Evolutionary conservation across 23 tunicate species (phyloP).

Genomic region (Trididemnum miniatum): DNA sequence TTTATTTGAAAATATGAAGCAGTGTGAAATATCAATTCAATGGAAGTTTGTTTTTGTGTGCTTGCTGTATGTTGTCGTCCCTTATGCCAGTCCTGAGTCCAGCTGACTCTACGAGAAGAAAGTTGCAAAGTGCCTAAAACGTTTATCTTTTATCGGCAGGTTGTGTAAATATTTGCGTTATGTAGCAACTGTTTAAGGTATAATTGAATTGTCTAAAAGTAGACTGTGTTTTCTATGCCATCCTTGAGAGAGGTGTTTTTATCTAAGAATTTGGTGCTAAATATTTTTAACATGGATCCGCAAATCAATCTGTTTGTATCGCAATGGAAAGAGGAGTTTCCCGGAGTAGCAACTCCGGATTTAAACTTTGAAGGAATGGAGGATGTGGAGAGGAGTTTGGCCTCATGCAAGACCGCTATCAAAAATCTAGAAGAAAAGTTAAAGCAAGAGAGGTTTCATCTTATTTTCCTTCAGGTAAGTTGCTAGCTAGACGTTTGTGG

Average conservation of each 20-base stretch:
- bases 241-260: background rate
- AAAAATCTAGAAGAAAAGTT: conserved; percentile 70
- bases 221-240: conserved; percentile 1
- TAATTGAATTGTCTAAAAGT: no score
- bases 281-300: conserved; percentile 7
- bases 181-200: no score
- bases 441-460: conserved; percentile 67
- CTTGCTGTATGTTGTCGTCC: no score
- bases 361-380: conserved; percentile 36
- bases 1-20: no score
- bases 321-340: conserved; percentile 76
- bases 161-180: no score
- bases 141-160: no score
- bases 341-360: conserved; percentile 64
- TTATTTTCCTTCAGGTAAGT: conserved; percentile 82
- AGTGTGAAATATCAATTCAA: no score
- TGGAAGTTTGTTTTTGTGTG: no score
- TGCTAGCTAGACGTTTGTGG: no score
- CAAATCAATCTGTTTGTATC: conserved; percentile 31
- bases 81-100: no score
- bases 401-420: conserved; percentile 37
- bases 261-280: conserved; percentile 6
- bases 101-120: no score
- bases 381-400: conserved; percentile 45
- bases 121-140: no score